phyloP scores from a whole-genome alignment of 2,113 vertebrate species.

The Oreochromis tanganicae region DNA sequence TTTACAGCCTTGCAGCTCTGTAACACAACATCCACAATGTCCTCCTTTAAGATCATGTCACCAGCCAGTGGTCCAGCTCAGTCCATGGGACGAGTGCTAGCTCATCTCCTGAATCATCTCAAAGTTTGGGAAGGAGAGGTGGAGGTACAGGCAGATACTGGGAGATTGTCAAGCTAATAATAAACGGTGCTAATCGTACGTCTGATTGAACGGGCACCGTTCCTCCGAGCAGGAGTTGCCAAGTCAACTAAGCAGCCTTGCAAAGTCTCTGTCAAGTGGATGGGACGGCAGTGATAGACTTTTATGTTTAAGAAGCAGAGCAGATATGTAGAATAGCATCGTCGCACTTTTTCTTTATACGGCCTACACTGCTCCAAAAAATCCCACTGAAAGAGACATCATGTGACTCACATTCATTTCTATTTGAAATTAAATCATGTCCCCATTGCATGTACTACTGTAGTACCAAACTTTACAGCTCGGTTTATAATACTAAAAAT shows the following conservation, averaged over 20 bases:
- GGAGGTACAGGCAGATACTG: not conserved
- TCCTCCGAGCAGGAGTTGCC: not conserved
- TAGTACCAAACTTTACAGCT: not conserved
- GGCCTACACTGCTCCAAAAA: not conserved
- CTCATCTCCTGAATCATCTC: not conserved
- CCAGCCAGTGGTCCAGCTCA: not conserved
- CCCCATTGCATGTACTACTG: not conserved
- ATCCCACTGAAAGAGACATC: not conserved
- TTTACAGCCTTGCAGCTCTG: not conserved
- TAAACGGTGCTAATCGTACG: slow-evolving; percentile 14
- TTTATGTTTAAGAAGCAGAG: not conserved
- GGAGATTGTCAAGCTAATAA: slow-evolving; percentile 8
- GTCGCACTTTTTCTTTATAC: not conserved
- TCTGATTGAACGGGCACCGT: slow-evolving; percentile 20
- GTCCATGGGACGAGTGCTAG: not conserved
- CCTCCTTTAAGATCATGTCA: not conserved
- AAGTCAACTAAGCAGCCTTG: slow-evolving; percentile 20
- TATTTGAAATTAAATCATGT: not conserved
- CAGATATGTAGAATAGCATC: not conserved
- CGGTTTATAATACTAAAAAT: not conserved
- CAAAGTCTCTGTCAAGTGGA: not conserved
- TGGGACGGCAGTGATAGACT: not conserved
- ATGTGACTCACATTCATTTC: not conserved
- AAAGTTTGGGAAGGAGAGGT: not conserved
- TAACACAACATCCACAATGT: slow-evolving; percentile 13